Evolutionary conservation across 2,888 invertebrate species (phyloP), one percentile per base, ranked within the genome.

Genomic region (Melanostoma scalare): DNA sequence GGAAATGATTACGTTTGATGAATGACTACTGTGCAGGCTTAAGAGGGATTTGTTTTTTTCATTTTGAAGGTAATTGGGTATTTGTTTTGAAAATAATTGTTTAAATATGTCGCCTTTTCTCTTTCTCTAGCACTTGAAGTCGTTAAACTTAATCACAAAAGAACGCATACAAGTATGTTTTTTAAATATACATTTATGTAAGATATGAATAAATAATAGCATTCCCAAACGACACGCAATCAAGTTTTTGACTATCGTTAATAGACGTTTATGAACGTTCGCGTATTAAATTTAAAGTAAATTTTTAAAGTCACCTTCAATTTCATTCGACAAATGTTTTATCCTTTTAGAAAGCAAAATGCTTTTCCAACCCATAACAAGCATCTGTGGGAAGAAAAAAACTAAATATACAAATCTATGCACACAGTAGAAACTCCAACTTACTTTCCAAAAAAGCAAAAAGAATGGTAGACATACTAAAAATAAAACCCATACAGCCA

Each of bases 401-500:
- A 20, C 4, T 46, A 38, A 35, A 6, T n/a, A 4, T 6, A n/a
- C 3, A 52, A 35, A 20, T 61, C 8, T 30, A 52, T 10, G 10
- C 3, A 0, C 20, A 9, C 3, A 31, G 9, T 53, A 31, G 2
- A 3, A 3, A 0, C 3, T 8, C 6, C 20, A 20, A 73, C 78
- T 69, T 10, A 82, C 82, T 69, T 56, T 72, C 20, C 40, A 40
- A 2, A 78, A 52, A n/a, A 78, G 69, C 8, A 77, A 10, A 4
- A 82, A 10, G 9, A 82, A 69, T 0, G 82, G 82, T 4, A 82
- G 36, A 30, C 53, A n/a, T 8, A 82, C 31, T 42, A 82, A 20
- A 46, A 82, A 31, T n/a, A 82, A 10, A 30, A 82, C 6, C 78
- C 82, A 82, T 63, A 73, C 6, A 31, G 50, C 72, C 10, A 73